Conservation (phyloP, 2,113 vertebrate genomes). For the Gallinago paraguaiae region DNA sequence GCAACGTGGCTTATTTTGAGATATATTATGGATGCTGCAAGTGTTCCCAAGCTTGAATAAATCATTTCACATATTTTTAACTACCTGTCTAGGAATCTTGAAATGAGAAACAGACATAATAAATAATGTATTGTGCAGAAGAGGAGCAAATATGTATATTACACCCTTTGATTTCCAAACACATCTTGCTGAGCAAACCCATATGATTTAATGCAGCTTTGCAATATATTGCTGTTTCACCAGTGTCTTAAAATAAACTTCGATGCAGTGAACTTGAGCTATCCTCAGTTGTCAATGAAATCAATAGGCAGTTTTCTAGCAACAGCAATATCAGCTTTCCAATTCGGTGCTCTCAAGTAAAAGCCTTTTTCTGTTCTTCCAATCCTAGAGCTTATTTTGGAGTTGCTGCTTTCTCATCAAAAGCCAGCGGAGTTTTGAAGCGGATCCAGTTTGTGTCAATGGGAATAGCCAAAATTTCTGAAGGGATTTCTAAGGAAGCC, state of each 20-base stretch:
- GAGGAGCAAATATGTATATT: conserved; percentile 8
- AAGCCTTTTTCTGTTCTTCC: neutral
- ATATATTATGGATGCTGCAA: neutral
- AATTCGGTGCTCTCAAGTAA: neutral
- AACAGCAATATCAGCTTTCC: neutral
- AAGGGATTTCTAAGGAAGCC: neutral
- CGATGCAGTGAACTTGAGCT: neutral
- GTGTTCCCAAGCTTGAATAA: conserved; percentile 39
- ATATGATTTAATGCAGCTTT: neutral
- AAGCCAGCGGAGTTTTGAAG: neutral
- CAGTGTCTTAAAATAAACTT: neutral
- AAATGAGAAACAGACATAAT: conserved; percentile 3
- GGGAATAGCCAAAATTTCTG: neutral
- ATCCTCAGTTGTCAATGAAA: neutral
- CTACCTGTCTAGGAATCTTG: conserved; percentile 12
- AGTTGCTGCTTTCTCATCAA: neutral
- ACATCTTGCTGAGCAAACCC: neutral
- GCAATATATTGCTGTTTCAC: neutral
- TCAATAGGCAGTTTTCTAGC: neutral
- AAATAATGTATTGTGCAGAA: conserved; percentile 57
- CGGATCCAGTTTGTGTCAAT: neutral
- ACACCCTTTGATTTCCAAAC: conserved; percentile 19
- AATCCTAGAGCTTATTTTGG: neutral
- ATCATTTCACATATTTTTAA: conserved; percentile 27
- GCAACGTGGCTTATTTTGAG: neutral